phyloP scores from a whole-genome alignment of 2,888 invertebrate species.

The Willowsia nigromaculata region DNA sequence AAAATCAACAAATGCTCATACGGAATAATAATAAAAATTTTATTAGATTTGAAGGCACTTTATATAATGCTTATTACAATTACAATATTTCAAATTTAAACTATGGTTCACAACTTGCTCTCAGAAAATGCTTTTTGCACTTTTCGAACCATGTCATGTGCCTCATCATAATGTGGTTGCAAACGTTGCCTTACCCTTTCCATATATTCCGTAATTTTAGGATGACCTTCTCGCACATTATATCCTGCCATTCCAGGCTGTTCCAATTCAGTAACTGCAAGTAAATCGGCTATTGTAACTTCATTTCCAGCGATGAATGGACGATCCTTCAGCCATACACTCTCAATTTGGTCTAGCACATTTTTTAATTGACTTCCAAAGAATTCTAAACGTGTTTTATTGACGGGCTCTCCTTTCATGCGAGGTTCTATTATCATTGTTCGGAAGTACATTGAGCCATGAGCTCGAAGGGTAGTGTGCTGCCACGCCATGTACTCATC shows the following conservation, averaged over 20 bases:
- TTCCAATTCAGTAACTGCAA: conserved; percentile 89
- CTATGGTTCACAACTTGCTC: conserved; percentile 79
- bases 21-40: no score
- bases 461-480: conserved; percentile 85
- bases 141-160: conserved; percentile 81
- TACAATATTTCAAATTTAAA: no score
- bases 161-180: conserved; percentile 81
- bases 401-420: conserved; percentile 81
- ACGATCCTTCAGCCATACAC: conserved; percentile 80
- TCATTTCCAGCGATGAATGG: conserved; percentile 84
- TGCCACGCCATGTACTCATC: conserved; percentile 91
- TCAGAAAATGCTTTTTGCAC: conserved; percentile 79
- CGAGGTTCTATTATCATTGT: conserved; percentile 83
- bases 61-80: no score
- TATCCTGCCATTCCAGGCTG: conserved; percentile 87
- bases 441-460: conserved; percentile 84
- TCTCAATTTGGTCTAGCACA: conserved; percentile 82
- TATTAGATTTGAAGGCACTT: no score
- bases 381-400: conserved; percentile 80
- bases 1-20: no score
- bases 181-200: conserved; percentile 83
- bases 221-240: conserved; percentile 84
- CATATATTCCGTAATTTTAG: conserved; percentile 85
- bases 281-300: conserved; percentile 87
- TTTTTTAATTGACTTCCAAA: conserved; percentile 82